Evolutionary conservation across 2,113 vertebrate genomes (phyloP).

Genomic region (Cyprinodon brontotheroides): DNA sequence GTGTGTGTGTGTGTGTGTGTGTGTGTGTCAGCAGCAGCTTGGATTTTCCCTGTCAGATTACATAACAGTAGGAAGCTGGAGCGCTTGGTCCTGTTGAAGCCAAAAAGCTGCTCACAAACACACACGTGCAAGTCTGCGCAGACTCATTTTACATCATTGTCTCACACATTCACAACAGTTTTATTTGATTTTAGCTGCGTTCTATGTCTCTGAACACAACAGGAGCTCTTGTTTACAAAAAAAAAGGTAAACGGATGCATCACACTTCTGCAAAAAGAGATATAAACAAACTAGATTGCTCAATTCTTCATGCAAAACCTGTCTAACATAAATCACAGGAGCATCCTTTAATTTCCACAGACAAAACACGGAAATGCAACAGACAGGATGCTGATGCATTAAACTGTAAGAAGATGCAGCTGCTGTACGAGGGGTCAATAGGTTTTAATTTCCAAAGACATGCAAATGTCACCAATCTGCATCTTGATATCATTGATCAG

Average conservation of each 20-base stretch:
- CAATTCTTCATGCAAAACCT: not conserved
- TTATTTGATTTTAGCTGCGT: not conserved
- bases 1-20: slow-evolving; percentile 39
- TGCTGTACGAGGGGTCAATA: slow-evolving; percentile 52
- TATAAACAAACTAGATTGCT: not conserved
- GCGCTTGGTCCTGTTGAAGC: slow-evolving; percentile 68
- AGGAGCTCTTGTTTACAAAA: not conserved
- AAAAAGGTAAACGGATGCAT: not conserved
- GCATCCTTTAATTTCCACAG: not conserved
- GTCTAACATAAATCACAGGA: not conserved
- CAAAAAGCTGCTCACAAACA: slow-evolving; percentile 39
- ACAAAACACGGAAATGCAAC: too few relatives aligned
- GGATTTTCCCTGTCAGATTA: slow-evolving; percentile 83
- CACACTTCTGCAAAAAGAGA: not conserved
- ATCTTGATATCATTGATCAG: slow-evolving; percentile 49
- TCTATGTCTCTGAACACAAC: not conserved
- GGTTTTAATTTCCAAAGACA: slow-evolving; percentile 62
- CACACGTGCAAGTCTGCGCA: slow-evolving; percentile 7
- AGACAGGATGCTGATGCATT: too few relatives aligned
- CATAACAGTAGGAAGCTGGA: slow-evolving; percentile 77
- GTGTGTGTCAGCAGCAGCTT: slow-evolving; percentile 60
- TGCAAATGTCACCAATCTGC: slow-evolving; percentile 53
- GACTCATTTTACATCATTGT: slow-evolving; percentile 10
- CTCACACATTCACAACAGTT: slow-evolving; percentile 1
- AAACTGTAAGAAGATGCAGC: slow-evolving; percentile 47